Evolutionary conservation across 2,797 vertebrate genomes (phyloP).

Genomic region (Graptemys geographica): DNA sequence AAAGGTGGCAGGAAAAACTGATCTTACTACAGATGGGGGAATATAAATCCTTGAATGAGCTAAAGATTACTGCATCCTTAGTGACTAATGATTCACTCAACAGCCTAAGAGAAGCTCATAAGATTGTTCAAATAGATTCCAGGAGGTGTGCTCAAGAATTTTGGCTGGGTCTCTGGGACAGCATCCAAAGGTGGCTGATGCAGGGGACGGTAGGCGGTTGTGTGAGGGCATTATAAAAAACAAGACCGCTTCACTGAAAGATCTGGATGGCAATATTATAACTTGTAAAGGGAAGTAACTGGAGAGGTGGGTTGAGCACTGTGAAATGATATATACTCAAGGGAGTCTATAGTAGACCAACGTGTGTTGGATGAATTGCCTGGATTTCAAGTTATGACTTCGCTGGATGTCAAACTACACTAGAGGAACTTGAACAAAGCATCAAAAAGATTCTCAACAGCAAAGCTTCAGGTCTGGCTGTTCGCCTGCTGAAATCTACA

Average conservation of each 20-base stretch:
- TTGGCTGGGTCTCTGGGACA: too few species aligned
- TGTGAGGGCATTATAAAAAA: too few species aligned
- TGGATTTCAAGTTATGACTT: background rate
- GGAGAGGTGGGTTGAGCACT: too few species aligned
- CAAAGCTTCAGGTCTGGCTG: background rate
- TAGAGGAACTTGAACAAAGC: too few species aligned
- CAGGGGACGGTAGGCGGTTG: too few species aligned
- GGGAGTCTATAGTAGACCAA: constrained; percentile 59
- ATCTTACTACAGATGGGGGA: background rate
- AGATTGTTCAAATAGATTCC: background rate
- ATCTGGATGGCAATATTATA: too few species aligned
- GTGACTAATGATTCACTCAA: background rate
- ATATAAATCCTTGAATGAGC: background rate
- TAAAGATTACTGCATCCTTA: background rate
- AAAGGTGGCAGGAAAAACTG: background rate
- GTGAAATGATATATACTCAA: background rate
- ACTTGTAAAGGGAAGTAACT: too few species aligned
- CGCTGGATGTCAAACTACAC: background rate
- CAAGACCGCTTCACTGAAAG: too few species aligned
- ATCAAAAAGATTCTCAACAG: background rate
- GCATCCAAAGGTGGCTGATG: too few species aligned
- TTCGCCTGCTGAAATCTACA: background rate
- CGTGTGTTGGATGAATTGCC: constrained; percentile 28
- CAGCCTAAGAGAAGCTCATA: background rate
- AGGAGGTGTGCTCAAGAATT: too few species aligned